Base-by-base conservation (phyloP, 1,140 invertebrate genomes). In the Drosophila fuyamai region DNA sequence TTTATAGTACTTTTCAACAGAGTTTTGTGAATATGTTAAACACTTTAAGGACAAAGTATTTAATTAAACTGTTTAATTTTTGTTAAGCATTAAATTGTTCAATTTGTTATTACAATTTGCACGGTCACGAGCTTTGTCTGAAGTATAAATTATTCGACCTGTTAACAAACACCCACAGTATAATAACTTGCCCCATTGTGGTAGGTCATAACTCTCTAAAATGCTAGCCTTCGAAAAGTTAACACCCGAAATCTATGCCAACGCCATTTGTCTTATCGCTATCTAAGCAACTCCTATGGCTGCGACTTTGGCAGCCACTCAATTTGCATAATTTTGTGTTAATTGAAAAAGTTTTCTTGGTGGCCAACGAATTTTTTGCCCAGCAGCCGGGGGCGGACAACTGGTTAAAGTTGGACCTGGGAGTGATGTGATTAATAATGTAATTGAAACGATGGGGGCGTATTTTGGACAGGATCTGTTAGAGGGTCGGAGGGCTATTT, bases 281-380 rank as follows among this genome's bases (percentile, higher is more conserved):
- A 61, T 44, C 70, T 73, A 47, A 78, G 62, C 66, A 67, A 82
- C 79, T 80, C 18, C 70, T 36, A 53, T 67, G 41, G 23, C 71
- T 43, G 29, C 47, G 61, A 58, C 55, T 59, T 86, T 77, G 78
- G 67, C 74, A 70, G 40, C 65, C 70, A 81, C 82, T 71, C 75
- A 88, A 86, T 86, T 88, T 88, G 70, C 82, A 88, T 86, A 88
- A 86, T 88, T 82, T 71, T 40, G 83, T 86, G 83, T 82, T 86
- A 86, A 86, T 86, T 86, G 83, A 82, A 88, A 86, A 86, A 86
- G 79, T 86, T 86, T 72, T 29, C 16, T 43, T 59, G 44, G 32
- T 38, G 60, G 60, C 53, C 83, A 63, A 50, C 56, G 79, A 86
- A 81, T 67, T 85, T 81, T 81, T 81, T 81, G 38, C 54, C 56